Base-by-base conservation (phyloP, 1,140 invertebrate species). In the Lycorma delicatula region DNA sequence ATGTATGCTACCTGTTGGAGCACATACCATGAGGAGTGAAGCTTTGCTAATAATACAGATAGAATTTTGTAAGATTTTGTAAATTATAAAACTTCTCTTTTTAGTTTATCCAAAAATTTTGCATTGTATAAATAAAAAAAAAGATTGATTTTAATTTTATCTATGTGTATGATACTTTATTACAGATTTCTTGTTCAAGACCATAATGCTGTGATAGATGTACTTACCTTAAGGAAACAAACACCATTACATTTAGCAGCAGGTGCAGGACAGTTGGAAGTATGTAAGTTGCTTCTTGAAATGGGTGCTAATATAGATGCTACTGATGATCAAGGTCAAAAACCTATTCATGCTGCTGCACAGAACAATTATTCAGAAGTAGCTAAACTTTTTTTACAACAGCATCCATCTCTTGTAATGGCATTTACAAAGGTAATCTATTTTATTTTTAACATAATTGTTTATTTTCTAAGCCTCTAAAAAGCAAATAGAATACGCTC, bases 291-390 rank as follows among this genome's bases (percentile, higher is more conserved):
- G 4, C 75, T 99, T n/a, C 74, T 98, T 31, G 91, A 97, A 68
- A 79, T 99, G 58, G 92, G 93, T 20, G 94, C 96, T 13, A 96
- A 95, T 72, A 91, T 96, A 47, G 95, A 98, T 68, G 94, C 96
- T 22, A 93, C 92, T 7, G 94, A 97, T 71, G 93, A 96, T 72
- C 76, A 75, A 66, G 89, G 91, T 13, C 89, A 93, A 71, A 92
- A 92, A 70, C 89, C 89, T 5, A 90, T 93, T 54, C 88, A 92
- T 68, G 83, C 96, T 27, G 96, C 96, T 0, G 95, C 95, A 20
- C 93, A 98, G 78, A 97, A 98, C 72, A 97, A 99, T 72, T 96
- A 91, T 72, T 92, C 94, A 6, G 95, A 98, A 79, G 96, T 99
- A 6, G 93, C 94, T 11, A 95, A 98, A 73, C 75, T 99, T 47